Evolutionary conservation across 1,140 invertebrate species (phyloP).

Genomic region (Notospermus geniculatus): DNA sequence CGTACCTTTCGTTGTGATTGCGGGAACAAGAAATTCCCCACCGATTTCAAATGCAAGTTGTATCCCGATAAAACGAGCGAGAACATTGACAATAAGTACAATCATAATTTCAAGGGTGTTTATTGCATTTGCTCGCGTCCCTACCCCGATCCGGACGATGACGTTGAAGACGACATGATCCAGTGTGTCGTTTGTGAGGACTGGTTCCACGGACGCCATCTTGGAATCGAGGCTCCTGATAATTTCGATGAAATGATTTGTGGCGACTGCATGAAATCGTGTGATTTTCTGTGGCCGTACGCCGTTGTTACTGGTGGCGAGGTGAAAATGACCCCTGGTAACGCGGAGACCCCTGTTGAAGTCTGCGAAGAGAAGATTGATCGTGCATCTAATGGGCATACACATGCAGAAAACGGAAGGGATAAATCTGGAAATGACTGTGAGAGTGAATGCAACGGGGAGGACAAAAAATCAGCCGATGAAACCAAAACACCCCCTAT

Average conservation of each 20-base stretch:
- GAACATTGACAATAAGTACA: slow-evolving; percentile 50
- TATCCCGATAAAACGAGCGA: slow-evolving; percentile 54
- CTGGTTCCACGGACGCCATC: slow-evolving; percentile 90
- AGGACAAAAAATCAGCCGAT: too few species aligned
- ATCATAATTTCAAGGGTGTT: slow-evolving; percentile 81
- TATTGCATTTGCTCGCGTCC: slow-evolving; percentile 93
- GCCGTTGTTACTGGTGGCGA: slow-evolving; percentile 37
- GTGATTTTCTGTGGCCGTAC: slow-evolving; percentile 76
- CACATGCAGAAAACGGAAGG: too few species aligned
- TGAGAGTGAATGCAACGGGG: too few species aligned
- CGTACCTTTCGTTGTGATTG: slow-evolving; percentile 95
- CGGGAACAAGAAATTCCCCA: slow-evolving; percentile 82
- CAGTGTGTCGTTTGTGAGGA: slow-evolving; percentile 97
- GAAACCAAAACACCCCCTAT: too few species aligned
- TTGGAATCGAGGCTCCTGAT: slow-evolving; percentile 59
- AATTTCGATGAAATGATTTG: slow-evolving; percentile 76
- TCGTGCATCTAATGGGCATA: too few species aligned
- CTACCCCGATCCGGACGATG: slow-evolving; percentile 87
- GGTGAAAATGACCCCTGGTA: too few species aligned
- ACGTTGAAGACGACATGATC: slow-evolving; percentile 87
- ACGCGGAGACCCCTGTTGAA: too few species aligned
- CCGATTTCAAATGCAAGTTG: slow-evolving; percentile 68
- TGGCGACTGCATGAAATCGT: slow-evolving; percentile 65
- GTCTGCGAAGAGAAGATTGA: too few species aligned
- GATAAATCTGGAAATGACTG: too few species aligned